A percentile compares a stretch with the other conserved stretches of the same genome.
phyloP scores from a whole-genome alignment of 2,113 vertebrate genomes.

The Nannospalax galili region DNA sequence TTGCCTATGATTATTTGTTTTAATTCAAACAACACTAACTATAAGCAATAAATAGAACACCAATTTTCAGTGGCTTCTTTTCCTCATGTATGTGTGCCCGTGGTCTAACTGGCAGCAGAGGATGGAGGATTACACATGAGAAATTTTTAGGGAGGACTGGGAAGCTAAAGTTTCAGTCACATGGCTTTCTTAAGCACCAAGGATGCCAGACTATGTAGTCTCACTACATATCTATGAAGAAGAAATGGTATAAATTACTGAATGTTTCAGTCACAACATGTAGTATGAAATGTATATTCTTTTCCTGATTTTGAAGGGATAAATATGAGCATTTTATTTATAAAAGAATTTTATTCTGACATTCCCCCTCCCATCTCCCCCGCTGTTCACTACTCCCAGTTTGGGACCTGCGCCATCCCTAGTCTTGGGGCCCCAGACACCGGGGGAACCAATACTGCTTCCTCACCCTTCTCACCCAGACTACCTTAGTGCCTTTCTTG shows the following conservation, averaged over 20 bases:
- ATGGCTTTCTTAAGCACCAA: neutral
- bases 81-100: neutral
- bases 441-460: too few species aligned
- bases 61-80: neutral
- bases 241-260: neutral
- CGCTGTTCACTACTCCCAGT: too few species aligned
- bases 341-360: conserved; percentile 43
- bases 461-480: too few species aligned
- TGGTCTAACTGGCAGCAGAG: neutral
- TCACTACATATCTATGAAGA: neutral
- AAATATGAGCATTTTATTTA: neutral
- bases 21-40: neutral
- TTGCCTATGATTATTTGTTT: neutral
- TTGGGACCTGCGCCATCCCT: too few species aligned
- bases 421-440: too few species aligned
- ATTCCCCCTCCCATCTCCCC: too few species aligned
- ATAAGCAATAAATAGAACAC: neutral
- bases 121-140: neutral
- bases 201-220: neutral
- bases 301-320: neutral
- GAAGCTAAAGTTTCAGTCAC: neutral
- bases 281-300: conserved; percentile 1
- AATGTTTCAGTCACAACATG: neutral
- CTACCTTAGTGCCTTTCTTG: too few species aligned
- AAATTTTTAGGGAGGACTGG: neutral